Evolutionary conservation across 2,113 vertebrate species (phyloP), one percentile per base, ranked within the genome.

Genomic region (Periophthalmodon schlosseri): DNA sequence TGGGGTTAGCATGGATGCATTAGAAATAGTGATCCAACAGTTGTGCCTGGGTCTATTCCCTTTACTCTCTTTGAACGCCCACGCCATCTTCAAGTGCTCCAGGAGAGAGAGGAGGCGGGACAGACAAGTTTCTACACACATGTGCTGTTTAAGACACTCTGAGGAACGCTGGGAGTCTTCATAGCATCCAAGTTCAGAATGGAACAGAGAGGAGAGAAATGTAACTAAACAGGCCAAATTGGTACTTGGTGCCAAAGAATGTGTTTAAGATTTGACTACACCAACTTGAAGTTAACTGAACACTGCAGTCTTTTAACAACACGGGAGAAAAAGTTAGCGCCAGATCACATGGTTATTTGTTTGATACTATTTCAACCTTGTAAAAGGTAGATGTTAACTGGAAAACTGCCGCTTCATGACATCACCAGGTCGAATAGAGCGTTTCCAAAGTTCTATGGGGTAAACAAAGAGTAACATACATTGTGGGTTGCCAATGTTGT

Each of bases 1-100:
- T 75, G 93, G 93, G 80, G 86, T 74, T 33, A 91, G 74, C 56
- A 78, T 72, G 74, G 72, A 83, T 80, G 68, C 84, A 85, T 33
- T 52, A 83, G 81, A 15, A 69, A 36, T 34, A 36, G 63, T 36
- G 73, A 75, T 88, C 85, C 84, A 84, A 74, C 46, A 75, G 56
- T 68, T 79, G 80, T 61, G 65, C 71, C 76, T 56, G 65, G 21
- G 68, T 68, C 13, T 78, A 69, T 83, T 84, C 75, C 74, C 68
- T 77, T 85, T 76, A 79, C 72, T 69, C 75, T 74, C 74, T 91
- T 84, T 85, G 80, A 89, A 86, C 80, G 50, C 80, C 81, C 36
- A 81, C 79, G 8, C 66, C 68, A 23, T 68, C 23, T 4, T 63
- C 1, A 23, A 63, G 44, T 4, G 28, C 68, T 16, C 56, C 58